phyloP scores from a whole-genome alignment of 2,888 invertebrate genomes.

The Drosophila neotestacea region DNA sequence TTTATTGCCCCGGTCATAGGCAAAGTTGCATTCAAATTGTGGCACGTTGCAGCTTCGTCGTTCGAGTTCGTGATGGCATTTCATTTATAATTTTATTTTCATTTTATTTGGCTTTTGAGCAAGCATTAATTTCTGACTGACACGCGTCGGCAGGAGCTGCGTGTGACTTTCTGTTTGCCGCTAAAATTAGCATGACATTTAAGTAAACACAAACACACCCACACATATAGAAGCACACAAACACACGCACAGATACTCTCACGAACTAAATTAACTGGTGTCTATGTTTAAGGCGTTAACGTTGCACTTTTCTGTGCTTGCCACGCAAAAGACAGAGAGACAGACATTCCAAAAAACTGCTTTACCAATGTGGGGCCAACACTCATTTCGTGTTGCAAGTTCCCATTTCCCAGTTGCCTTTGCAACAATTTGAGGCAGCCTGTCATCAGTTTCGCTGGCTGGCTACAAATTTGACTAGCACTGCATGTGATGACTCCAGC shows the following conservation, averaged over 20 bases:
- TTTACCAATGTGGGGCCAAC: not conserved
- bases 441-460: conserved; percentile 55
- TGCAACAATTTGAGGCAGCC: conserved; percentile 36
- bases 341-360: not conserved
- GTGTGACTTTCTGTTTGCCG: conserved; percentile 50
- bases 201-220: conserved; percentile 20
- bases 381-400: conserved; percentile 19
- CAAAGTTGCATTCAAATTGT: conserved; percentile 27
- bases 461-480: conserved; percentile 55
- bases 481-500: conserved; percentile 41
- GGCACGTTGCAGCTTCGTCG: conserved; percentile 22
- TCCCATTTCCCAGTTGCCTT: conserved; percentile 5
- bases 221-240: conserved; percentile 1
- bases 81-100: conserved; percentile 7
- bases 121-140: conserved; percentile 63
- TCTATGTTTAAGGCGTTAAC: conserved; percentile 58
- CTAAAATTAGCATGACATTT: conserved; percentile 58
- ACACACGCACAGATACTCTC: conserved; percentile 11
- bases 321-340: conserved; percentile 17
- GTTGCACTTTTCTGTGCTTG: conserved; percentile 55
- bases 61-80: conserved; percentile 20
- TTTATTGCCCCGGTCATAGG: conserved; percentile 43
- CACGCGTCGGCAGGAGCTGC: conserved; percentile 52
- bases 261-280: conserved; percentile 35
- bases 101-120: conserved; percentile 14